phyloP scores from a whole-genome alignment of 2,113 vertebrate genomes.

The Oryzias celebensis region DNA sequence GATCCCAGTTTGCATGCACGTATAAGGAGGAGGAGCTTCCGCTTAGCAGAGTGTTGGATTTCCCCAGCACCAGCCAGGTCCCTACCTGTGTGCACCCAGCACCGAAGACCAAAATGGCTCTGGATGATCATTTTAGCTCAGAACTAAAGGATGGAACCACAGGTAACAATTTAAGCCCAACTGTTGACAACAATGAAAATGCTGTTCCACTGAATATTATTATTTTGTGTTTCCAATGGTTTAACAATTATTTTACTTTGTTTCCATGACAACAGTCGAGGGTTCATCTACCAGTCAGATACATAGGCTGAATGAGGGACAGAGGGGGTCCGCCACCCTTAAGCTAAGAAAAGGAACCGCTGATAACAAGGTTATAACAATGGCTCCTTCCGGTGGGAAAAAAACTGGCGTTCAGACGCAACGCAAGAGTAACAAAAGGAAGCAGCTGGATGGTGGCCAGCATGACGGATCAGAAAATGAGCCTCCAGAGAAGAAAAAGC shows the following conservation, averaged over 20 bases:
- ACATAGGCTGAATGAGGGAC: slow-evolving; percentile 11
- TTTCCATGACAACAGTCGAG: slow-evolving; percentile 56
- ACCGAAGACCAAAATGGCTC: slow-evolving; percentile 10
- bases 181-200: slow-evolving; percentile 1
- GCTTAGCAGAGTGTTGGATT: slow-evolving; percentile 72
- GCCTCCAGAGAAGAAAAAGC: slow-evolving; percentile 75
- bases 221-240: slow-evolving; percentile 44
- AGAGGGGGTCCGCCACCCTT: slow-evolving; percentile 57
- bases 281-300: slow-evolving; percentile 58
- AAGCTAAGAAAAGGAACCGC: slow-evolving; percentile 79
- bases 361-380: slow-evolving; percentile 63
- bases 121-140: slow-evolving; percentile 12
- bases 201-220: slow-evolving; percentile 1
- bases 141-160: slow-evolving; percentile 8
- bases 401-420: slow-evolving; percentile 63
- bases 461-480: slow-evolving; percentile 76
- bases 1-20: slow-evolving; percentile 95
- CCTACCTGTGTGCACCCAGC: slow-evolving; percentile 64
- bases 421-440: slow-evolving; percentile 80
- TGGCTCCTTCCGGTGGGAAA: slow-evolving; percentile 56
- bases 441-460: slow-evolving; percentile 78
- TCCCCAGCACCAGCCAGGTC: slow-evolving; percentile 66
- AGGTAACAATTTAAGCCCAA: slow-evolving; percentile 38
- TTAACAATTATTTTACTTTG: slow-evolving; percentile 48
- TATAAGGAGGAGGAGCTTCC: slow-evolving; percentile 80